These are phyloP conservation scores for Lethocerus indicus DNA, from an alignment of 1,140 invertebrate genomes.

Conservation along the genomic window DNA sequence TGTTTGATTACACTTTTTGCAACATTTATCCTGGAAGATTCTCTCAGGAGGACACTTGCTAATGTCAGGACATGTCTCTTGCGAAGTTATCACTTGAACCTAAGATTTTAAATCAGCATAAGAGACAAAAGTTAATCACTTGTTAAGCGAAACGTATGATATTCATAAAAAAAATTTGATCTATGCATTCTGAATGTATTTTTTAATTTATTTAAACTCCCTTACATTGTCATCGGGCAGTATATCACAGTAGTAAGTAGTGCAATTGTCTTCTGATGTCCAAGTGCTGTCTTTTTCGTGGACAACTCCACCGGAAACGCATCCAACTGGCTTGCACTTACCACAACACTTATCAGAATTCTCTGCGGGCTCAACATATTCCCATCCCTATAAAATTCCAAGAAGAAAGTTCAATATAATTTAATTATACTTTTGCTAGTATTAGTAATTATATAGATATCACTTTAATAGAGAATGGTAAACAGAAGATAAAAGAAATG, in stretches of 20 bases:
- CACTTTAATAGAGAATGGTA: not conserved
- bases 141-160: not conserved
- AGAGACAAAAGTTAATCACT: not conserved
- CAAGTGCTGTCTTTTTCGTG: conserved; percentile 35
- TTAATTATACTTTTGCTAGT: not conserved
- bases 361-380: conserved; percentile 26
- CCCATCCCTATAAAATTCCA: conserved; percentile 30
- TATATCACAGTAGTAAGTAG: conserved; percentile 33
- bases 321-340: conserved; percentile 42
- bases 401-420: not conserved
- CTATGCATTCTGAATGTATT: not conserved
- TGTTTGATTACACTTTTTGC: conserved; percentile 39
- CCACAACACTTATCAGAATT: conserved; percentile 44
- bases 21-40: conserved; percentile 42
- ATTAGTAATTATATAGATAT: not conserved
- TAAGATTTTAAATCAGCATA: conserved; percentile 18
- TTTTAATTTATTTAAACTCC: not conserved
- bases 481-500: not conserved
- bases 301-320: conserved; percentile 35
- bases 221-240: not conserved
- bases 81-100: conserved; percentile 32
- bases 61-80: conserved; percentile 39
- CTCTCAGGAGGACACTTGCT: conserved; percentile 33
- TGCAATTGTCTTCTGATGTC: conserved; percentile 41
- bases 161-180: not conserved